Percentiles rank a stretch among this genome's conserved stretches.
Conservation (phyloP, 1,140 invertebrate genomes). For the Melipona quadrifasciata region DNA sequence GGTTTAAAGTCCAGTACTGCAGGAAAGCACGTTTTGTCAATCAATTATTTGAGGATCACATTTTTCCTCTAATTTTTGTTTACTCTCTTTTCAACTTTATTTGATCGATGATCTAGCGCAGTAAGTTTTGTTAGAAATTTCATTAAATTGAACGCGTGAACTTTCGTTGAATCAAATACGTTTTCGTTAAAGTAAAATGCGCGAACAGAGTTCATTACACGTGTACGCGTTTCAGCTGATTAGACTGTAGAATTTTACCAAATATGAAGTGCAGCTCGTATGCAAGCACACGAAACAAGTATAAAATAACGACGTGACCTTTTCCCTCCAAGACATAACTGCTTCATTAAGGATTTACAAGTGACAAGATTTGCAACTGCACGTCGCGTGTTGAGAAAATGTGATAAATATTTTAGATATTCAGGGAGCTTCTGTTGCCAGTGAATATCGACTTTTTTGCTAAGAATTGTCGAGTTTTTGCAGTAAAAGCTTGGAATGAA, state of each 20-base stretch:
- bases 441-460: constrained; percentile 8
- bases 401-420: constrained; percentile 53
- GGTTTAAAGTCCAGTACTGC: constrained; percentile 88
- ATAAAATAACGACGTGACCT: neutral
- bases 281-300: neutral
- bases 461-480: too few species aligned
- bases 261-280: too few species aligned
- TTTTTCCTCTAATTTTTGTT: neutral
- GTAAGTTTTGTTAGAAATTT: neutral
- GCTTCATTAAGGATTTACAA: constrained; percentile 26
- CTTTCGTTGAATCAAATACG: too few species aligned
- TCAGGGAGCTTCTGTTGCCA: neutral
- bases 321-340: neutral
- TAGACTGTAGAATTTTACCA: neutral
- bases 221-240: neutral
- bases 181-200: too few species aligned
- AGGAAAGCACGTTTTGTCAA: neutral
- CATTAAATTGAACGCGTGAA: neutral
- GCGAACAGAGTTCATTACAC: neutral
- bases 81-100: neutral
- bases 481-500: neutral
- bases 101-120: too few species aligned
- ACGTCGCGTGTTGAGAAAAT: constrained; percentile 9
- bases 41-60: neutral
- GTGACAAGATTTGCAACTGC: constrained; percentile 1